Evolutionary conservation across 1,140 invertebrate genomes (phyloP), one percentile per base, ranked within the genome.

Genomic region (Achatina immaculata): DNA sequence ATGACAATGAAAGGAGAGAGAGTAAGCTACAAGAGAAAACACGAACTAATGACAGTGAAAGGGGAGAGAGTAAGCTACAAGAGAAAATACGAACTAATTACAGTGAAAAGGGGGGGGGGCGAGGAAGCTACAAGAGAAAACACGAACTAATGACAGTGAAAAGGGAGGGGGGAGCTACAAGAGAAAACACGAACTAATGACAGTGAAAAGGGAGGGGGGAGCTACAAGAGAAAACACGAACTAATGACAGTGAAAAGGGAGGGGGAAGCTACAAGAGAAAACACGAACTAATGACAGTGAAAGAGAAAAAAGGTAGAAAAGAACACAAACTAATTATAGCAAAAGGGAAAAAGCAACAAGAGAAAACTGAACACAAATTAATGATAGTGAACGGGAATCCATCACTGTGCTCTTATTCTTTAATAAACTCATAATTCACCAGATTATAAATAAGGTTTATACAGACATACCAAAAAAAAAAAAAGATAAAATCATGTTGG

Each of bases 241-340:
- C 14, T 51, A 19, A 58, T 16, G 55, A 34, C 16, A 34, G 55
- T n/a, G 28, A 24, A 76, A 45, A 76, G 51, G 14, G 51, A 51
- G 51, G 31, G 14, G 28, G 51, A 72, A 38, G 40, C 31, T 38
- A 31, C 34, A 38, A 72, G 69, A 38, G 69, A 72, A 38, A 72
- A 14, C 34, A 38, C 34, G 69, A 72, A 38, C 34, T 14, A 72
- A 38, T 38, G 69, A 38, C 21, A 45, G 38, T 45, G 14, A 71
- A 66, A 79, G 38, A 69, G 45, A 19, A 48, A 28, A 79, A 19
- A 79, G 40, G n/a, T 6, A 71, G 9, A n/a, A n/a, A n/a, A n/a
- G n/a, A n/a, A n/a, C n/a, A n/a, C n/a, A n/a, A n/a, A n/a, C n/a
- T n/a, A n/a, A n/a, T n/a, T n/a, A n/a, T n/a, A n/a, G n/a, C n/a